Percentiles rank a stretch among this genome's conserved stretches.
These are phyloP conservation scores for Drosophila neocordata DNA, from an alignment of 1,140 invertebrate species.

Conservation along the genomic window DNA sequence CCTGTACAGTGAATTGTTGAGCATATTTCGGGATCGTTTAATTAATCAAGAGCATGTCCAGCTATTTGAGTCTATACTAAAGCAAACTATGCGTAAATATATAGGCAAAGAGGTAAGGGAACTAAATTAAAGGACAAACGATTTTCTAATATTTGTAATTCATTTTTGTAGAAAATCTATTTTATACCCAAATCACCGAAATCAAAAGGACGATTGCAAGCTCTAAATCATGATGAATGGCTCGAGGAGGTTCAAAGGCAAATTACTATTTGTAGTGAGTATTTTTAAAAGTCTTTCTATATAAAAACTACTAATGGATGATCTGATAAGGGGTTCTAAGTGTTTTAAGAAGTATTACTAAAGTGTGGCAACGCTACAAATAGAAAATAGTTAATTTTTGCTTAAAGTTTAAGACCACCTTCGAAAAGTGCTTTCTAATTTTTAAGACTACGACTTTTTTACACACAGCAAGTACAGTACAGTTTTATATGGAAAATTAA, in stretches of 20 bases:
- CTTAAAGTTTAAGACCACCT: too few relatives aligned
- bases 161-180: constrained; percentile 62
- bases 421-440: too few relatives aligned
- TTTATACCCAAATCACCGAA: constrained; percentile 72
- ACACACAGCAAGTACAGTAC: too few relatives aligned
- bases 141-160: background rate
- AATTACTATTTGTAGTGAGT: constrained; percentile 78
- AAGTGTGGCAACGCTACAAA: too few relatives aligned
- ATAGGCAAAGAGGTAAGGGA: constrained; percentile 67
- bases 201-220: constrained; percentile 47
- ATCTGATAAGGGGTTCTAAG: too few relatives aligned
- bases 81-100: constrained; percentile 85
- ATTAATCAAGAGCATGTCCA: constrained; percentile 87
- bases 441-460: too few relatives aligned
- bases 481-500: too few relatives aligned
- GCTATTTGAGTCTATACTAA: constrained; percentile 87
- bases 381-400: too few relatives aligned
- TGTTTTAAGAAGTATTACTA: too few relatives aligned
- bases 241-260: constrained; percentile 75
- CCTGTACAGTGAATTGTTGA: constrained; percentile 88
- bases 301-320: too few relatives aligned
- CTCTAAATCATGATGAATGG: constrained; percentile 73
- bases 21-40: constrained; percentile 91
- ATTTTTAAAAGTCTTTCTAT: background rate
- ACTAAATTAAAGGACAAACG: background rate